phyloP scores from a whole-genome alignment of 2,797 vertebrate genomes.

The Anguilla obscura region DNA sequence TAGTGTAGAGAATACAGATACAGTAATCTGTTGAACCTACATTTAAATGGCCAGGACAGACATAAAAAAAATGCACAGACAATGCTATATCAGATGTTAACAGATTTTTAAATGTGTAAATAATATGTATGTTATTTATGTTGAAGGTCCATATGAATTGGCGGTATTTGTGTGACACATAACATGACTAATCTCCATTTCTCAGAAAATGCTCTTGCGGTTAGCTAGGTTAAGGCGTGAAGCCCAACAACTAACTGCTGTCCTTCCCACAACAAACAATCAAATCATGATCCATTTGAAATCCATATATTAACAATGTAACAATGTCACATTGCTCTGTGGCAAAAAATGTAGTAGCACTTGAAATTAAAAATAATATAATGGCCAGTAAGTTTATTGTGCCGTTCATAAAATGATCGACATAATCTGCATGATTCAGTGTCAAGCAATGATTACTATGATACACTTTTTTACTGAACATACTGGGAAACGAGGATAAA shows the following conservation, averaged over 20 bases:
- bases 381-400: neutral
- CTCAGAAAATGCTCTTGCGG: neutral
- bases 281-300: neutral
- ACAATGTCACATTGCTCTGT: neutral
- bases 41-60: too few relatives aligned
- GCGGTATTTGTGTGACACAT: neutral
- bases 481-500: too few relatives aligned
- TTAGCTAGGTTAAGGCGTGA: neutral
- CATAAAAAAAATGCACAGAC: neutral
- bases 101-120: neutral
- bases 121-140: neutral
- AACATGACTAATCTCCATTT: neutral
- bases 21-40: too few relatives aligned
- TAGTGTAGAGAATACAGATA: too few relatives aligned
- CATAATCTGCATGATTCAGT: too few relatives aligned
- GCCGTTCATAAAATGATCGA: too few relatives aligned
- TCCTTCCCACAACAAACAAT: neutral
- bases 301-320: neutral
- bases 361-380: neutral
- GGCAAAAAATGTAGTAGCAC: neutral
- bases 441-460: too few relatives aligned
- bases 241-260: constrained; percentile 1
- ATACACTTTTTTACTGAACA: too few relatives aligned
- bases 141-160: neutral
- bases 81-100: neutral